A percentile compares a stretch with the other conserved stretches of the same genome.
These are phyloP conservation scores for Laothoe populi DNA, from an alignment of 2,888 invertebrate genomes.

Conservation along the genomic window DNA sequence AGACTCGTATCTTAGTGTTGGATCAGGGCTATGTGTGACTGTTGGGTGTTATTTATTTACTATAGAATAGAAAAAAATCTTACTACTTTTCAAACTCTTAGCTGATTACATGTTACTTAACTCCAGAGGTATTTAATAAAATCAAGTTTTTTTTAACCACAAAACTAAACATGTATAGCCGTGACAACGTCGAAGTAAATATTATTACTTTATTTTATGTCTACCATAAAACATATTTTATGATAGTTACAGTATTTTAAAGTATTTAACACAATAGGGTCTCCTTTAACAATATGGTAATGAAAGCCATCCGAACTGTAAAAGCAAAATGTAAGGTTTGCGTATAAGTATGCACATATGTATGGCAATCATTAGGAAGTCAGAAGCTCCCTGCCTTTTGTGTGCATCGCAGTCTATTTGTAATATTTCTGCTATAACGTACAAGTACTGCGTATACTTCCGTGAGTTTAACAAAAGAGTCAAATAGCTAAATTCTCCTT, in stretches of 20 bases:
- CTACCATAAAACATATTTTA: background rate
- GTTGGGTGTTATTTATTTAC: too few species aligned
- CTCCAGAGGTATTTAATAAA: too few species aligned
- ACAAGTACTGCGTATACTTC: background rate
- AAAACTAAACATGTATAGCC: too few species aligned
- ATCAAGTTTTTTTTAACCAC: too few species aligned
- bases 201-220: background rate
- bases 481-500: too few species aligned
- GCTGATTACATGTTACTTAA: too few species aligned
- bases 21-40: too few species aligned
- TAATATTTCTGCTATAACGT: constrained; percentile 2
- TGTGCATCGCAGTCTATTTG: constrained; percentile 11
- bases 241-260: too few species aligned
- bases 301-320: background rate
- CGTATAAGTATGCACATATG: constrained; percentile 22
- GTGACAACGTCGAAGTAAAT: background rate
- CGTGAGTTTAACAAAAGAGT: background rate
- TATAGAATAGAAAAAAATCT: too few species aligned
- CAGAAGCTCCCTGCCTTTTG: constrained; percentile 18
- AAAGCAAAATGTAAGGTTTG: background rate
- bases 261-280: background rate
- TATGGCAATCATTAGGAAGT: constrained; percentile 21
- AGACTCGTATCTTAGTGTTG: too few species aligned
- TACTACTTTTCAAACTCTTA: too few species aligned
- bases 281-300: constrained; percentile 3